Base-by-base conservation (phyloP, 2,797 vertebrate genomes). In the Enteromius viviparus region DNA sequence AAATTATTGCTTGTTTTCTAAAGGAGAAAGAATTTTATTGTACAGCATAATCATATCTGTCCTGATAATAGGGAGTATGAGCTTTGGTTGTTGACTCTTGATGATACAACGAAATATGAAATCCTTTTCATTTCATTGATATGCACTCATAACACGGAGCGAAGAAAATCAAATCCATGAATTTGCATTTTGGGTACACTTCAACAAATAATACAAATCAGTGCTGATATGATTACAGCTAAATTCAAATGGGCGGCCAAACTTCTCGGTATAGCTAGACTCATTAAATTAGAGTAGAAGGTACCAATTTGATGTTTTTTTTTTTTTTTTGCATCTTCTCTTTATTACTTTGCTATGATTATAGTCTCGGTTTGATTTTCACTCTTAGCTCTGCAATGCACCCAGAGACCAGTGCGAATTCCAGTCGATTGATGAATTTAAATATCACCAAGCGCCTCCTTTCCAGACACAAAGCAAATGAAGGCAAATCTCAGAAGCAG, bases 21-120 rank as follows among this genome's bases (percentile, higher is more conserved):
- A 76, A 10, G 42, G 81, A 81, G 87, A 87, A 76, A 51, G 40
- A 72, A 32, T 84, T 75, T 80, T 81, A 86, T 85, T 82, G 81
- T 83, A 75, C 66, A 82, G 45, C 65, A 90, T 94, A 94, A 94
- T 93, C 91, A 90, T 88, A 92, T 93, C 90, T 92, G 91, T 89
- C 86, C 91, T 88, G 90, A 91, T 91, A 93, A 70, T 90, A 88
- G 89, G 90, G 92, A 91, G 89, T 85, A 87, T 91, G 92, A 90
- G 92, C 90, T 91, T 93, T 86, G 91, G 90, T 91, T 93, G 92
- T 92, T 92, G 92, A 92, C 92, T 92, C 92, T 87, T 89, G 92
- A 93, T 92, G 91, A 92, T 91, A 87, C 84, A 88, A 62, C 14
- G 81, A 90, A 87, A 85, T 89, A 87, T 83, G 49, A 83, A 81